Base-by-base conservation (phyloP, 2,888 invertebrate genomes). In the Sericinus montela region DNA sequence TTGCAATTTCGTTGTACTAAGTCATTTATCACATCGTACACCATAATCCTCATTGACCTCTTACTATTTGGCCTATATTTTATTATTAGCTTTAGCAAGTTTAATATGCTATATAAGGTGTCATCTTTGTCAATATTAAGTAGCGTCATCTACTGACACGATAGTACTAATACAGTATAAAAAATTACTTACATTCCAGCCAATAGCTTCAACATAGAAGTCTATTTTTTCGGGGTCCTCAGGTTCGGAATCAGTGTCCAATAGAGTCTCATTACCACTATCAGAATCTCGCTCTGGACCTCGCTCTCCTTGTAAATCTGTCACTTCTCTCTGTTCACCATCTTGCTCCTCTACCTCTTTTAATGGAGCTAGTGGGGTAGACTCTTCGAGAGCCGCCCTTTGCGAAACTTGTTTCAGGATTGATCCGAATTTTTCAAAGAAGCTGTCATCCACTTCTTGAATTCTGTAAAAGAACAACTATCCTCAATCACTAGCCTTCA, bases 351-450 rank as follows among this genome's bases (percentile, higher is more conserved):
- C 82, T 0, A 64, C 70, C 48, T 87, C 87, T 52, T 78, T 84
- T 53, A 91, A 67, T 6, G 91, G 90, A 8, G 91, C 91, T 46
- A 91, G 65, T 0, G 91, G 90, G 8, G 90, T 90, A 1, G 89
- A 75, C 56, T 93, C 91, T 54, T 89, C 86, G 44, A 86, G 70
- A 16, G 91, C 91, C 0, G 91, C 92, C 54, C 85, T 90, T 60
- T 88, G 89, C n/a, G 91, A 91, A 0, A 85, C 89, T 69, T 93
- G 93, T 45, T 91, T 91, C 47, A 95, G 79, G 42, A 95, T 85
- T 0, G 93, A 93, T 0, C 95, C 95, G 63, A 95, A 94, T 67
- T 93, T 94, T 74, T 95, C 95, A 72, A 96, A 95, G 78, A 95
- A 95, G 42, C 95, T 93, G 60, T 94, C 94, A 75, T 95, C 95